Base-by-base conservation (phyloP, 2,113 vertebrate genomes). In the Anguilla rostrata region DNA sequence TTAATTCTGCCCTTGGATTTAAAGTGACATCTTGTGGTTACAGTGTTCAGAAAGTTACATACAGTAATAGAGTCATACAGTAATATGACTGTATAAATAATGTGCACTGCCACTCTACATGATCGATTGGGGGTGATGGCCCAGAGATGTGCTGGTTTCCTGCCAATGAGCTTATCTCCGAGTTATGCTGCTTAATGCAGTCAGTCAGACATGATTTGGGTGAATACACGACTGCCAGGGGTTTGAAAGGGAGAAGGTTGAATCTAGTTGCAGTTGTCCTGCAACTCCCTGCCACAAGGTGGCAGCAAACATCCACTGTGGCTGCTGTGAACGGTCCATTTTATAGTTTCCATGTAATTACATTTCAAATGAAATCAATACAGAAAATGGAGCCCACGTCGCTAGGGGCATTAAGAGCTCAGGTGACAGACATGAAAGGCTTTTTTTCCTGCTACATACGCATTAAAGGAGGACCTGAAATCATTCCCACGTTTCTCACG, bases 281-380 rank as follows among this genome's bases (percentile, higher is more conserved):
- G 39, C 41, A 81, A 18, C 75, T 49, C 81, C 60, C 2, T 0
- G 26, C 92, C 94, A 92, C 83, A 88, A 94, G 94, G 90, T 71
- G 92, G 94, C 89, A 89, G 26, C 90, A 93, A 86, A 92, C 26
- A 86, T 86, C n/a, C 81, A 81, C 82, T 22, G 34, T 20, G 22
- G 20, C n/a, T 5, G 78, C 40, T 75, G 29, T 83, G 5, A 81
- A 84, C 43, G 75, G 81, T 86, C 66, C 41, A 66, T 85, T 85
- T 87, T 22, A 34, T 34, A 83, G 46, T 81, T 29, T 39, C 79
- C 82, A 71, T 85, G 87, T 81, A 85, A 63, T 29, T 78, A 66
- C 60, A 56, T 80, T 88, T 86, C 63, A 84, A 81, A 87, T 84
- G 82, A 86, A 85, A 86, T 79, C 79, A 86, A 81, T 78, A 39